Evolutionary conservation across 2,113 vertebrate genomes (phyloP).

Genomic region (Rhinichthys klamathensis): DNA sequence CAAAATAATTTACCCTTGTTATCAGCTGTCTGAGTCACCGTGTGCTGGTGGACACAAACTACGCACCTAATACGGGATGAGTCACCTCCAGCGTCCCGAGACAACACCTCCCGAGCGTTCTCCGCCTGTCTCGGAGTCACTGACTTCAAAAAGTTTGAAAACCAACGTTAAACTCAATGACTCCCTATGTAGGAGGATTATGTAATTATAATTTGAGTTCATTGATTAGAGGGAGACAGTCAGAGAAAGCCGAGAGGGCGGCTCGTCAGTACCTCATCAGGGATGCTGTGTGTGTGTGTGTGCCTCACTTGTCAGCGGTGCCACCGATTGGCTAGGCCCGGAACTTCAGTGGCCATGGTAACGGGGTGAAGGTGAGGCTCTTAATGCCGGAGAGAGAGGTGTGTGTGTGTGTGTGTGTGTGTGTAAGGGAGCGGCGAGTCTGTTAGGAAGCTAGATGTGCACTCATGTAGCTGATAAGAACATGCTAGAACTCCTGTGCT

Average conservation of each 20-base stretch:
- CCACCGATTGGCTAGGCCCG: constrained; percentile 61
- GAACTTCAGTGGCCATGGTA: constrained; percentile 76
- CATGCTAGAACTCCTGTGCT: constrained; percentile 48
- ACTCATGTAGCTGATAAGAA: constrained; percentile 44
- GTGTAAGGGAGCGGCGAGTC: constrained; percentile 35
- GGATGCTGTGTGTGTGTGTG: constrained; percentile 48
- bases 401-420: constrained; percentile 18
- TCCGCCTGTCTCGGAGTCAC: constrained; percentile 35
- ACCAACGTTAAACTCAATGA: constrained; percentile 23
- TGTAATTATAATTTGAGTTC: constrained; percentile 49
- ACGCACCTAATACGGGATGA: constrained; percentile 57
- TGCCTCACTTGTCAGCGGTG: constrained; percentile 39
- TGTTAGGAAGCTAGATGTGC: constrained; percentile 45
- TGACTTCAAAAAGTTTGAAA: constrained; percentile 41
- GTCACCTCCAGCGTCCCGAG: constrained; percentile 59
- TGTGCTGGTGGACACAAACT: constrained; percentile 46
- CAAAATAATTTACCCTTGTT: constrained; percentile 51
- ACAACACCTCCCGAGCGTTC: constrained; percentile 25
- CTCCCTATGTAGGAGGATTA: constrained; percentile 46
- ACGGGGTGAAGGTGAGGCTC: constrained; percentile 68
- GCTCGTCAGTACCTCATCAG: constrained; percentile 9
- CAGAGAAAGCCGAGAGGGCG: neutral
- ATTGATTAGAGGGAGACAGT: constrained; percentile 28
- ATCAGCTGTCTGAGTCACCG: constrained; percentile 67
- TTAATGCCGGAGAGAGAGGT: constrained; percentile 50